Conservation (phyloP, 1,140 invertebrate species). For the Chrysomallon squamiferum region DNA sequence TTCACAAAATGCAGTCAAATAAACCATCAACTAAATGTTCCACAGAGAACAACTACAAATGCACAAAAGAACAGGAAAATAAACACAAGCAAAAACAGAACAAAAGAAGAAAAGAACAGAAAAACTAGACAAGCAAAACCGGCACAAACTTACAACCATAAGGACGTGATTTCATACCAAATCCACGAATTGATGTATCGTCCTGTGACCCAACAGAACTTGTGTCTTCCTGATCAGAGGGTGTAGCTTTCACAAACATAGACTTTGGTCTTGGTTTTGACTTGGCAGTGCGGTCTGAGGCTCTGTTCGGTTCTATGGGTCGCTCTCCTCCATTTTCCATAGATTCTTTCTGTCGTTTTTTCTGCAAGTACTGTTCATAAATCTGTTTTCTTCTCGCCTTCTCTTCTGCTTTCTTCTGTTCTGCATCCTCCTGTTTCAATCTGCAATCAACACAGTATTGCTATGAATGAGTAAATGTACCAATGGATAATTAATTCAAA, state of each 20-base stretch:
- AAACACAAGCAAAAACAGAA: too few relatives aligned
- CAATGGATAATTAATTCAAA: too few relatives aligned
- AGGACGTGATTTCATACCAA: neutral
- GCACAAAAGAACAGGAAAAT: too few relatives aligned
- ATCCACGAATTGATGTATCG: slow-evolving; percentile 16
- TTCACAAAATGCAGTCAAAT: too few relatives aligned
- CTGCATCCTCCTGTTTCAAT: slow-evolving; percentile 82
- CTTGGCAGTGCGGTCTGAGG: slow-evolving; percentile 1
- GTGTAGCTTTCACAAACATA: slow-evolving; percentile 43
- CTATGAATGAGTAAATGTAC: too few relatives aligned
- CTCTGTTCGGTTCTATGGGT: too few relatives aligned
- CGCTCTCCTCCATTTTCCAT: slow-evolving; percentile 30
- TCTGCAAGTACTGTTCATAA: slow-evolving; percentile 92
- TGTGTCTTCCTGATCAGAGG: slow-evolving; percentile 18
- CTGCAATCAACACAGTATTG: slow-evolving; percentile 60
- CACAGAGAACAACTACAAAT: too few relatives aligned
- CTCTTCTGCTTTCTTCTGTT: slow-evolving; percentile 90
- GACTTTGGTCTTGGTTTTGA: slow-evolving; percentile 39
- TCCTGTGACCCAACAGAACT: slow-evolving; percentile 31
- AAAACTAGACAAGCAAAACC: neutral
- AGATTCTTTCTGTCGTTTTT: slow-evolving; percentile 89
- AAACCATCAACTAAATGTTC: too few relatives aligned
- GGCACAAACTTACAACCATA: neutral
- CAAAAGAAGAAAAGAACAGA: neutral
- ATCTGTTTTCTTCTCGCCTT: slow-evolving; percentile 83